Percentiles rank a stretch among this genome's conserved stretches.
Evolutionary conservation across 2,888 invertebrate species (phyloP).

Genomic region (Dolichomitus sp.): DNA sequence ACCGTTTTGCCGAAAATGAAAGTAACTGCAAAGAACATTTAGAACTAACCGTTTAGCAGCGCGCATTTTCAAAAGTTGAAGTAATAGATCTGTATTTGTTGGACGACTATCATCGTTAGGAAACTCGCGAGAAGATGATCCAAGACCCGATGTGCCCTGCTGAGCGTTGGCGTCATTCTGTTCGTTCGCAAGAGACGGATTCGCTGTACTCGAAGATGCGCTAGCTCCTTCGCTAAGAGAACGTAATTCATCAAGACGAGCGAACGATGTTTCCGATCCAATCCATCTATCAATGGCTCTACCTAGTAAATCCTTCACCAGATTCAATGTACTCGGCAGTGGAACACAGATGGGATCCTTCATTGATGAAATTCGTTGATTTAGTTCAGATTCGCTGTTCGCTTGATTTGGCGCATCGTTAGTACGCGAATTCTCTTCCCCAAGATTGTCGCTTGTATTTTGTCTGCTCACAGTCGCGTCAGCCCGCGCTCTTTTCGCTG

Average conservation of each 20-base stretch:
- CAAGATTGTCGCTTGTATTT: neutral
- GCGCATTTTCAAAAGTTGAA: too few species aligned
- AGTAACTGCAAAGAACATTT: neutral
- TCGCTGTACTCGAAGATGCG: slow-evolving; percentile 1
- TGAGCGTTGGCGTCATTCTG: neutral
- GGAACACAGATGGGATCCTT: slow-evolving; percentile 77
- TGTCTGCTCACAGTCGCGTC: slow-evolving; percentile 2
- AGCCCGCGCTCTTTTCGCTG: slow-evolving; percentile 27
- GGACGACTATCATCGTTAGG: neutral
- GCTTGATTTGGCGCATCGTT: slow-evolving; percentile 29
- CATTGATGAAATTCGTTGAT: slow-evolving; percentile 11
- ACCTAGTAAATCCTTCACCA: too few species aligned
- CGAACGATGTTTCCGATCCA: neutral
- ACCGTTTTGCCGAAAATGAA: neutral
- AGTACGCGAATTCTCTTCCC: neutral
- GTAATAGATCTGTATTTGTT: slow-evolving; percentile 33
- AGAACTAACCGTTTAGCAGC: slow-evolving; percentile 32
- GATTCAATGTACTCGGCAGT: neutral
- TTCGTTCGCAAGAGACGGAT: neutral
- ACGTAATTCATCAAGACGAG: neutral
- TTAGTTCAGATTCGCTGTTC: neutral
- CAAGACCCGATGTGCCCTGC: neutral
- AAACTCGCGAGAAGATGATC: neutral
- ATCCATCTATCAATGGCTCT: too few species aligned
- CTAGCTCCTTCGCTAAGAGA: slow-evolving; percentile 7